phyloP scores from a whole-genome alignment of 2,888 invertebrate species.

The Ophion ellenae region DNA sequence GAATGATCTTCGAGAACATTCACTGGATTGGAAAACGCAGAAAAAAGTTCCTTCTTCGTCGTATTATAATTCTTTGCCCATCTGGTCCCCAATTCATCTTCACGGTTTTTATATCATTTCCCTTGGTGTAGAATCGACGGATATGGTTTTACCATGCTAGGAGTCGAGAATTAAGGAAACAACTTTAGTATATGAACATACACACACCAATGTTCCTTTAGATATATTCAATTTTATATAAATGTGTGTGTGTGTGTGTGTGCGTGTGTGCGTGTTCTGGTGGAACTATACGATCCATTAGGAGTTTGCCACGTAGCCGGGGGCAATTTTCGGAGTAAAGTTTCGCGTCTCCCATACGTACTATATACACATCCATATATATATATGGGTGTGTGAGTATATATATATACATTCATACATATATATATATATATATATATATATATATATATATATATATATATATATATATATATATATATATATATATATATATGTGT shows the following conservation, averaged over 20 bases:
- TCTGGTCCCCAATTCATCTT: slow-evolving; percentile 21
- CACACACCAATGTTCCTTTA: not conserved
- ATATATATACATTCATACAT: slow-evolving; percentile 18
- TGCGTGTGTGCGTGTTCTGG: slow-evolving; percentile 24
- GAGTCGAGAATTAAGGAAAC: slow-evolving; percentile 42
- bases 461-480: not conserved
- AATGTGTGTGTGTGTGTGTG: not conserved
- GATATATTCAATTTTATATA: not conserved
- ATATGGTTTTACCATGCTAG: not conserved
- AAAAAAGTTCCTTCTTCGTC: slow-evolving; percentile 25
- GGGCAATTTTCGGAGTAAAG: slow-evolving; percentile 77
- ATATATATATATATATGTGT: not conserved
- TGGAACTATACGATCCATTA: slow-evolving; percentile 80
- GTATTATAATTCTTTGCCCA: slow-evolving; percentile 25
- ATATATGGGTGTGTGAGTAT: too few relatives aligned
- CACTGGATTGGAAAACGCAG: not conserved
- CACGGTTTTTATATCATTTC: slow-evolving; percentile 35
- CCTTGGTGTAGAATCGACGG: slow-evolving; percentile 30
- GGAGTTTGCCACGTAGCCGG: slow-evolving; percentile 78
- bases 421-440: slow-evolving; percentile 19
- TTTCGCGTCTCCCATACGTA: slow-evolving; percentile 71
- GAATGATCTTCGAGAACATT: not conserved
- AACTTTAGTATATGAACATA: slow-evolving; percentile 19
- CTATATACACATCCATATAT: not conserved
- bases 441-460: slow-evolving; percentile 15